Evolutionary conservation across 2,888 invertebrate species (phyloP), one percentile per base, ranked within the genome.

Genomic region (Gymnocheta viridis): DNA sequence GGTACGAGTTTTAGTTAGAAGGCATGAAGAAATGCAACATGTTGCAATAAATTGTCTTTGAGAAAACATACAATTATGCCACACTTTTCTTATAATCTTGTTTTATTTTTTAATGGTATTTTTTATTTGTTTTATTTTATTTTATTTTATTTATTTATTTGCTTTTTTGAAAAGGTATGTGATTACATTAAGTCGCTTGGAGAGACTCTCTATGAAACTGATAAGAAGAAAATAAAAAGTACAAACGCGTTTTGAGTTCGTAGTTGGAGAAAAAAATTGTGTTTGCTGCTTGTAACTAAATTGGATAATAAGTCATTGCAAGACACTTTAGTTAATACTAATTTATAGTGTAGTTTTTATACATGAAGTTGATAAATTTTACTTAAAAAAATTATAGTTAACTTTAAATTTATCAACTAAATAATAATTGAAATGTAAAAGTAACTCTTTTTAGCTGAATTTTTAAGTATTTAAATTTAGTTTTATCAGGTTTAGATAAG

Each of bases 11-110:
- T 35, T 54, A 41, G 54, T 69, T 69, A 12, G 38, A 24, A 74
- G 62, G 27, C 62, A 64, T 49, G 9, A 67, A 67, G 60, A 60
- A 72, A 72, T 56, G 64, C 56, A 70, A 70, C 70, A 51, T 72
- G 79, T 44, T 62, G 54, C 79, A 70, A 54, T 41, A 62, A 70
- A 62, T 70, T 44, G 41, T 62, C 62, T 70, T 41, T 51, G 54
- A 29, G 49, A 44, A 62, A 72, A 38, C 64, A 56, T 64, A 72
- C 72, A 79, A 79, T 79, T 79, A 79, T 79, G 79, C 79, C 79
- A 79, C 64, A 79, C 70, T 79, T 72, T n/a, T 24, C 47, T 58
- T 60, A 19, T 19, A 0, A 38, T 76, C 24, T 62, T 4, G 10
- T 54, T 64, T 32, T 24, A 32, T 12, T 27, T 62, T 54, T 54